Evolutionary conservation across 2,113 vertebrate species (phyloP), one percentile per base, ranked within the genome.

Genomic region (Tupaia chinensis): DNA sequence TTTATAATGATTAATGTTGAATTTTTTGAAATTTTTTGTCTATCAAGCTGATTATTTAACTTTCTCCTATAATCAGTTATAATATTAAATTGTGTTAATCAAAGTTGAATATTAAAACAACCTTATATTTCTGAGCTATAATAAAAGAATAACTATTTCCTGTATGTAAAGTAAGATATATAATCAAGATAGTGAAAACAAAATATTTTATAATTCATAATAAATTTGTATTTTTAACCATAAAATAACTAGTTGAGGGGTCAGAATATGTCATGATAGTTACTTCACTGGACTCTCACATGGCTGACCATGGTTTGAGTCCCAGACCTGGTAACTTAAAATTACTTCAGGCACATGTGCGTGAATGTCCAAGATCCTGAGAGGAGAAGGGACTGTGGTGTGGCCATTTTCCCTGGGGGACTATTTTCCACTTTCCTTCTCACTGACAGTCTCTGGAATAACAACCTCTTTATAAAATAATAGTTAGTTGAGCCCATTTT

Each of bases 31-130:
- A 1, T 70, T 80, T 73, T 91, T 93, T 65, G 11, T 56, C 60
- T 81, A 20, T 81, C 63, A 83, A 16, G 29, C 27, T 58, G n/a
- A 56, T 66, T 27, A 12, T n/a, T 34, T n/a, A 9, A 8, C 54
- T 90, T 91, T 90, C 9, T 61, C 76, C 65, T 89, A 81, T 87
- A 69, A 56, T 9, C 13, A 73, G 22, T 86, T n/a, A 93, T 76
- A 76, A 56, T 91, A 15, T 78, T 90, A 83, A 92, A 60, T 32
- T 88, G 15, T 80, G 20, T 60, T 89, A 13, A 34, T 54, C 20
- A n/a, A 15, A 44, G n/a, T 81, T 66, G 32, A 76, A 76, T 93
- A 81, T 70, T 77, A 69, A 93, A 95, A 78, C 78, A 68, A 89
- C 63, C 16, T 82, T 85, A 12, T 13, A 60, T 63, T 34, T 77